Conservation (phyloP, 2,888 invertebrate species). For the Asteroscopus sphinx region DNA sequence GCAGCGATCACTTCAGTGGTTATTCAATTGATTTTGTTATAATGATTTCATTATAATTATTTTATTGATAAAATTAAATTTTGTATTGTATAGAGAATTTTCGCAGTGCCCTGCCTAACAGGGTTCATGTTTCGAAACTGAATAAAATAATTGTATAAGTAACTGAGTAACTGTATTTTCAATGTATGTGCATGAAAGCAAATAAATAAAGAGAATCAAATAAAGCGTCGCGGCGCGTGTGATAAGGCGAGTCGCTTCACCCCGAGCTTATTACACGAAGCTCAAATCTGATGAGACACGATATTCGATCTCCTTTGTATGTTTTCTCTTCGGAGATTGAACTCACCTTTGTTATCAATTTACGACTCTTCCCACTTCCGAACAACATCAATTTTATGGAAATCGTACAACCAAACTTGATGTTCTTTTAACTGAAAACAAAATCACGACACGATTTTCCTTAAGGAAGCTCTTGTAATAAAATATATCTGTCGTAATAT, state of each 20-base stretch:
- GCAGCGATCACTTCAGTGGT: too few species aligned
- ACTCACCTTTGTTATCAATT: slow-evolving; percentile 69
- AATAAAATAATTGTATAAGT: too few species aligned
- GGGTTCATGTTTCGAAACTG: too few species aligned
- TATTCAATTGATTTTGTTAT: too few species aligned
- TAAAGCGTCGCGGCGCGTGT: background rate
- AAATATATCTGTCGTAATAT: slow-evolving; percentile 58
- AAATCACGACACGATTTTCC: slow-evolving; percentile 45
- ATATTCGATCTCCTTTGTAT: slow-evolving; percentile 72
- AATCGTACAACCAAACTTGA: slow-evolving; percentile 32
- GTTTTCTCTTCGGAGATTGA: slow-evolving; percentile 66
- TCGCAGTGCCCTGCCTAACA: too few species aligned
- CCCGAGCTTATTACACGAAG: slow-evolving; percentile 12
- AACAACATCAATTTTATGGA: slow-evolving; percentile 53
- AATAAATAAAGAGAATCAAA: slow-evolving; percentile 18
- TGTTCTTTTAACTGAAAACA: slow-evolving; percentile 37
- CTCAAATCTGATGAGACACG: slow-evolving; percentile 68
- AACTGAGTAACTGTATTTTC: too few species aligned
- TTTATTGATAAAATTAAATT: too few species aligned
- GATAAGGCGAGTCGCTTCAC: slow-evolving; percentile 8
- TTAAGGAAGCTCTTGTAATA: slow-evolving; percentile 38
- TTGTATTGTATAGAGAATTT: too few species aligned
- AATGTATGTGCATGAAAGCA: too few species aligned
- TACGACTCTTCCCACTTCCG: slow-evolving; percentile 60
- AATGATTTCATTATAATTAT: too few species aligned